These are phyloP conservation scores for Dryomyza anilis DNA, from an alignment of 2,888 invertebrate species.

Conservation along the genomic window DNA sequence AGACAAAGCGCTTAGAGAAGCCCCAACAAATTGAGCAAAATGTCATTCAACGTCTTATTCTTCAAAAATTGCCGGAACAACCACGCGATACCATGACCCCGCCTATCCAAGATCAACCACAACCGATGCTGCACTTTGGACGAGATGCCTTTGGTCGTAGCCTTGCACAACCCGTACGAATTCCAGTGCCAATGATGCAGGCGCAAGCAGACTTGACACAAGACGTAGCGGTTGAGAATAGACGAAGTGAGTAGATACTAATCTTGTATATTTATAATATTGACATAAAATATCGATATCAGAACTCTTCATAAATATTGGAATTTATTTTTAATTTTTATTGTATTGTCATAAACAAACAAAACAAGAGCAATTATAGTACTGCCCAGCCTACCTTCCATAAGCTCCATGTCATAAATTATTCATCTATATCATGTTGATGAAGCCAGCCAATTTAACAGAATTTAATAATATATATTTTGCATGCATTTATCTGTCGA, in stretches of 20 bases:
- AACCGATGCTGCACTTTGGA: slow-evolving; percentile 55
- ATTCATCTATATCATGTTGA: too few relatives aligned
- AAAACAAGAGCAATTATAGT: too few relatives aligned
- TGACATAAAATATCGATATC: too few relatives aligned
- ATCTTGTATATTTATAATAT: background rate
- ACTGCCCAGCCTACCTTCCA: too few relatives aligned
- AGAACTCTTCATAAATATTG: too few relatives aligned
- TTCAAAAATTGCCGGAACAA: slow-evolving; percentile 58
- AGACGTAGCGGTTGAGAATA: slow-evolving; percentile 67
- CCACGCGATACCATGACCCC: slow-evolving; percentile 58
- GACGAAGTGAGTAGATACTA: slow-evolving; percentile 71
- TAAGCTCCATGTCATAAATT: too few relatives aligned
- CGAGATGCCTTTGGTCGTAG: slow-evolving; percentile 61
- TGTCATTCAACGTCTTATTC: slow-evolving; percentile 53
- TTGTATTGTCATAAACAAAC: too few relatives aligned
- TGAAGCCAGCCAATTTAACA: too few relatives aligned
- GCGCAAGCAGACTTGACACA: slow-evolving; percentile 64
- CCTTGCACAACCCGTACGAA: slow-evolving; percentile 61
- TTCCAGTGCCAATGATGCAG: slow-evolving; percentile 66
- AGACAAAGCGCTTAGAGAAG: slow-evolving; percentile 22
- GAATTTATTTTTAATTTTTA: too few relatives aligned
- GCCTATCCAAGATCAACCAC: slow-evolving; percentile 57
- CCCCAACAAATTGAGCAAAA: slow-evolving; percentile 39
- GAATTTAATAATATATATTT: too few relatives aligned
- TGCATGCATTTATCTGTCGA: too few relatives aligned